phyloP scores from a whole-genome alignment of 2,888 invertebrate genomes.

The Drosophila borborema region DNA sequence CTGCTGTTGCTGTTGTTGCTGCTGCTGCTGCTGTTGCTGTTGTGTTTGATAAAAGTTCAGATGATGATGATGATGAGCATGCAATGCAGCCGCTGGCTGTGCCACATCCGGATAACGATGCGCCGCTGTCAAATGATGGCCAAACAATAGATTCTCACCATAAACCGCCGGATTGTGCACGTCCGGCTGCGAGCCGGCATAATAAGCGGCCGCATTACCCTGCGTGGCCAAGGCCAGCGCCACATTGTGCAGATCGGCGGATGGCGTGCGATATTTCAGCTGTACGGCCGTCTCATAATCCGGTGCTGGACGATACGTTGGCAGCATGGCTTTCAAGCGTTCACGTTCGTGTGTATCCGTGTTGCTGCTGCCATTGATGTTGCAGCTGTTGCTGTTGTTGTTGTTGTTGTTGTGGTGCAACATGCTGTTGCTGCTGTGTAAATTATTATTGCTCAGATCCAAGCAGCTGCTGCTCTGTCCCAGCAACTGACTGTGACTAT shows the following conservation, averaged over 20 bases:
- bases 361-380: conserved; percentile 57
- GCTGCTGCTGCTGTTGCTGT: conserved; percentile 67
- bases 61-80: conserved; percentile 77
- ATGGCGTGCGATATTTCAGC: conserved; percentile 89
- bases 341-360: conserved; percentile 84
- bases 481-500: conserved; percentile 76
- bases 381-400: conserved; percentile 49
- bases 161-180: conserved; percentile 87
- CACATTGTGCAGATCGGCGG: conserved; percentile 85
- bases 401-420: conserved; percentile 61
- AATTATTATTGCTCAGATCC: conserved; percentile 84
- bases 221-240: conserved; percentile 70
- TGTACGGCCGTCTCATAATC: conserved; percentile 98
- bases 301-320: conserved; percentile 95
- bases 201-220: conserved; percentile 69
- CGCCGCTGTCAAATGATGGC: conserved; percentile 80
- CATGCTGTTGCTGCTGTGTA: conserved; percentile 78
- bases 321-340: conserved; percentile 90
- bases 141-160: conserved; percentile 75
- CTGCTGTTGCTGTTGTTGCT: conserved; percentile 47
- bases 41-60: conserved; percentile 68
- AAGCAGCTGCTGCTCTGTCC: conserved; percentile 84
- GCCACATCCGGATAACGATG: conserved; percentile 89
- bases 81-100: conserved; percentile 85
- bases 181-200: conserved; percentile 90